phyloP scores from a whole-genome alignment of 2,113 vertebrate species.

The Boulengeromyrus knoepffleri region DNA sequence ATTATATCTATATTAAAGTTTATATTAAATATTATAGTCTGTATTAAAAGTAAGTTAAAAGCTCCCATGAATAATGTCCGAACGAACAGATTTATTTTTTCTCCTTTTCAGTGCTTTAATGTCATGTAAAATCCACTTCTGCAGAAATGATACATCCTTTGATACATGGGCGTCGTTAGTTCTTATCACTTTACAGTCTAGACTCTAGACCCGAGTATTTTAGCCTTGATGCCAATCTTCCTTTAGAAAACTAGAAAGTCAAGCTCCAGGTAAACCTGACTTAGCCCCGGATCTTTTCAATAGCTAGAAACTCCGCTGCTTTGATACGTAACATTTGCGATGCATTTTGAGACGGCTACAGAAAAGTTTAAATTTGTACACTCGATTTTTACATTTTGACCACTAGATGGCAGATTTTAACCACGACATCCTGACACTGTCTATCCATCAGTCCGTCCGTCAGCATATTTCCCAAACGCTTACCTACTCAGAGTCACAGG shows the following conservation, averaged over 20 bases:
- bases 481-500: not conserved
- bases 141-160: not conserved
- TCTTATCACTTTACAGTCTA: no score
- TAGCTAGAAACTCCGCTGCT: not conserved
- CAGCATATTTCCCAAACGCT: not conserved
- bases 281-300: no score
- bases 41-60: not conserved
- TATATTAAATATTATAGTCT: not conserved
- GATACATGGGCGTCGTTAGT: no score
- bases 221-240: no score
- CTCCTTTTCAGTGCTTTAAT: not conserved
- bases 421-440: not conserved
- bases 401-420: slow-evolving; percentile 3
- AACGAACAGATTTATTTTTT: not conserved
- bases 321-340: not conserved
- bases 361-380: not conserved
- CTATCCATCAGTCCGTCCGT: not conserved
- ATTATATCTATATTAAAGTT: not conserved
- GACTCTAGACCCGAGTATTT: no score
- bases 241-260: no score
- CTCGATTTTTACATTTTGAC: not conserved
- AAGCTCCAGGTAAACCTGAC: no score
- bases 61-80: not conserved
- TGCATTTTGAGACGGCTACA: not conserved
- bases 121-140: not conserved